These are phyloP conservation scores for Serranus cabrilla DNA, from an alignment of 2,797 vertebrate species.

Conservation along the genomic window DNA sequence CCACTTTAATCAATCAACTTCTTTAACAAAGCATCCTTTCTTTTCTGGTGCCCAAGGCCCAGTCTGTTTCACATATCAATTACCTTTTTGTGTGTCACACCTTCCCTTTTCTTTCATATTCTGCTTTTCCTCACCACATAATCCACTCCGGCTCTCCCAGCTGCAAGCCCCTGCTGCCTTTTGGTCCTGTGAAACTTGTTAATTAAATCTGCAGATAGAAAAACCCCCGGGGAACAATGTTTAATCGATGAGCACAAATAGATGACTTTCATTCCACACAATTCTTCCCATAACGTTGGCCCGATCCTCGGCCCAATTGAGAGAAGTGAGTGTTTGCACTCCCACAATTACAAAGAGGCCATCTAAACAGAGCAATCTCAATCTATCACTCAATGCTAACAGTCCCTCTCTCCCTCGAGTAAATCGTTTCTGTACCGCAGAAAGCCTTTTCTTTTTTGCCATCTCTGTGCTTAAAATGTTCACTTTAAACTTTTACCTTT, in stretches of 20 bases:
- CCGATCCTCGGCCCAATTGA: conserved; percentile 41
- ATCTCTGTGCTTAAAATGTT: conserved; percentile 1
- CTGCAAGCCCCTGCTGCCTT: conserved; percentile 63
- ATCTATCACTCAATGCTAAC: conserved; percentile 45
- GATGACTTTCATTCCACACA: conserved; percentile 70
- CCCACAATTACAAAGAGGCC: conserved; percentile 41
- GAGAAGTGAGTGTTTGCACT: conserved; percentile 15
- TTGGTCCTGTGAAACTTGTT: conserved; percentile 72
- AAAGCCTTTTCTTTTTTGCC: not conserved
- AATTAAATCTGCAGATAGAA: conserved; percentile 79
- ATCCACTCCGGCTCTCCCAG: conserved; percentile 32
- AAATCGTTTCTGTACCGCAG: conserved; percentile 29
- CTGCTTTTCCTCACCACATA: conserved; percentile 12
- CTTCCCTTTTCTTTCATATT: conserved; percentile 41
- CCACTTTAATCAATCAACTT: not conserved
- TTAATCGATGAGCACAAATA: conserved; percentile 80
- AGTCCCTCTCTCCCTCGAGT: conserved; percentile 16
- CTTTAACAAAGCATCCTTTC: conserved; percentile 4
- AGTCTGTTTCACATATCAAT: conserved; percentile 20
- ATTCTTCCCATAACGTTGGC: conserved; percentile 41
- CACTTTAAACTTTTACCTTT: not conserved
- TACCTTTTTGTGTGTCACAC: conserved; percentile 38
- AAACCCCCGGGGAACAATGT: conserved; percentile 69
- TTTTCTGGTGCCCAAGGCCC: conserved; percentile 13
- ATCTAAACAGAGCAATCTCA: conserved; percentile 43